These are phyloP conservation scores for Callipepla californica DNA, from an alignment of 2,113 vertebrate species.

Conservation along the genomic window DNA sequence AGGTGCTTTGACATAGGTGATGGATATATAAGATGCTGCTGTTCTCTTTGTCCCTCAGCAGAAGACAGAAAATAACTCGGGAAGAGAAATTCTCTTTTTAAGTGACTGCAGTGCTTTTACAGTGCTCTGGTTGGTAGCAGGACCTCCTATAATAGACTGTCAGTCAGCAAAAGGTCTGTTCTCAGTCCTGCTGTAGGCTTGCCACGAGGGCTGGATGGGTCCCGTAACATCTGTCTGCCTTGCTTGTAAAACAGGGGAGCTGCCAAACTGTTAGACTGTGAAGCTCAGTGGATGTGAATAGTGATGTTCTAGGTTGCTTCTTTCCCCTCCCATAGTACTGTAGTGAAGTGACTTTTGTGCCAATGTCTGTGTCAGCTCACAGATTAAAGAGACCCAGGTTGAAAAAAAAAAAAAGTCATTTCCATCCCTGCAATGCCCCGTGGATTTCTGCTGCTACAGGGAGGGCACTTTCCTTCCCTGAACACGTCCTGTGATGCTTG, in stretches of 20 bases:
- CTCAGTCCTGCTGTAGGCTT: constrained; percentile 33
- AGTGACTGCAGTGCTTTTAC: neutral
- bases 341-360: neutral
- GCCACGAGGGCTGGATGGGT: constrained; percentile 32
- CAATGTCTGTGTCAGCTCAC: neutral
- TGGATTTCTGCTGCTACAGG: neutral
- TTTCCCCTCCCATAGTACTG: neutral
- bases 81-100: neutral
- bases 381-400: neutral
- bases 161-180: neutral
- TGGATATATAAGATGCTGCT: neutral
- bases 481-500: neutral
- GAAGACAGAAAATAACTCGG: neutral
- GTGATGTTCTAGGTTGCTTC: constrained; percentile 19
- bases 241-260: constrained; percentile 1
- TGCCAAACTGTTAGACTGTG: constrained; percentile 17
- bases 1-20: neutral
- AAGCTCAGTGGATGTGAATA: neutral
- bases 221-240: constrained; percentile 44
- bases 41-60: neutral
- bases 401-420: neutral
- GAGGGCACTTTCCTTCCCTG: neutral
- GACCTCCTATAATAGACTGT: neutral
- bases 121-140: neutral
- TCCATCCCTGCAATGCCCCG: neutral